phyloP scores from a whole-genome alignment of 1,140 invertebrate species.

The Dolichoris vasculosae region DNA sequence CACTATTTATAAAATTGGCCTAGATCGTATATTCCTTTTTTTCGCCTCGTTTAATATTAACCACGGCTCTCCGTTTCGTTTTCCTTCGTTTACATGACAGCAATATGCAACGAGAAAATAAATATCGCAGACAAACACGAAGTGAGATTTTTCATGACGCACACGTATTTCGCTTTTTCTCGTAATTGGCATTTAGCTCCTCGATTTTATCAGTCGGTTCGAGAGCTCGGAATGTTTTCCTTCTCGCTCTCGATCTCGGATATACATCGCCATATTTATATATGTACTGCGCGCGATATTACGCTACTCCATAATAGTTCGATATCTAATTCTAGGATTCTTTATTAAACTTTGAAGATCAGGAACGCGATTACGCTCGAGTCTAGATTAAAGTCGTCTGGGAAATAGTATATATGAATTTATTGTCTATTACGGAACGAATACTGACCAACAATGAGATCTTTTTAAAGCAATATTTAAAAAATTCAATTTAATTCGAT shows the following conservation, averaged over 20 bases:
- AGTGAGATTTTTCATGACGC: conserved; percentile 30
- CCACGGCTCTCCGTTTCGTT: conserved; percentile 11
- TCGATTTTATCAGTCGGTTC: conserved; percentile 43
- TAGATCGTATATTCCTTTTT: conserved; percentile 24
- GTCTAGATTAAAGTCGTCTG: conserved; percentile 14
- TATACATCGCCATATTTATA: not conserved
- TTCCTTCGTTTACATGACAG: not conserved
- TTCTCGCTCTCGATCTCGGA: not conserved
- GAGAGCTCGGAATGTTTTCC: not conserved
- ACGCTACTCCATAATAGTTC: not conserved
- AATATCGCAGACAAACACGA: not conserved
- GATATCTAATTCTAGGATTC: conserved; percentile 24
- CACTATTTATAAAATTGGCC: conserved; percentile 40
- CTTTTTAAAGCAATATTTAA: not conserved
- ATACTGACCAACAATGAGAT: not conserved
- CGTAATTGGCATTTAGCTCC: conserved; percentile 43
- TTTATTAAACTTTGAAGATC: conserved; percentile 38
- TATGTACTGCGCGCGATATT: conserved; percentile 1
- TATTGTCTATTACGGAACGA: conserved; percentile 22
- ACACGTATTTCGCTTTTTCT: conserved; percentile 37
- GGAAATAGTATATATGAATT: conserved; percentile 11
- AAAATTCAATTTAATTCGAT: too few relatives aligned
- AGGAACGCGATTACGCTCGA: conserved; percentile 16
- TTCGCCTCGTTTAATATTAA: conserved; percentile 33
- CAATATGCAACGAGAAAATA: conserved; percentile 3